Base-by-base conservation (phyloP, 2,888 invertebrate genomes). In the Neoascia interrupta region DNA sequence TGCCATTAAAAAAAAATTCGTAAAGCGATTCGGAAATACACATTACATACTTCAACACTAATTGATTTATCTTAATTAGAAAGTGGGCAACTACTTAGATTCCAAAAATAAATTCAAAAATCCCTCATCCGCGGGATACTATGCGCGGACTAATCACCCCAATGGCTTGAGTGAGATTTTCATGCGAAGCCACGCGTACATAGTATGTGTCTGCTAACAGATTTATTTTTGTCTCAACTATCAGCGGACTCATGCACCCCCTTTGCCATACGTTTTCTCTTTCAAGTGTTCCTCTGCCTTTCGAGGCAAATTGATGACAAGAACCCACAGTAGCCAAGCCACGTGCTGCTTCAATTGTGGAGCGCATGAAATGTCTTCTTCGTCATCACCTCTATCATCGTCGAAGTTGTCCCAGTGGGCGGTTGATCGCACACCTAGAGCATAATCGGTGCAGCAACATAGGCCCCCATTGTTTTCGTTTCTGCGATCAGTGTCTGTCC, bases 401-500 rank as follows among this genome's bases (percentile, higher is more conserved):
- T 34, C 5, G 8, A 1, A 19, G 16, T 19, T 18, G 13, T 23
- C 19, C 23, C 37, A 49, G 75, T 81, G 60, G 70, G 76, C 60
- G 72, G 45, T 34, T 39, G 28, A 66, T 60, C 45, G 51, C 28
- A 34, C 63, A 53, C 56, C 23, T 23, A 47, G n/a, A n/a, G 28
- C 51, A 51, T 47, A 72, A 60, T 47, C 39, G 31, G 39, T 66
- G 64, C 70, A 64, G 11, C 63, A 45, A 15, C 51, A 58, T 76
- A 13, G 45, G 58, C 26, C 51, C 45, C 15, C 39, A 47, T 70
- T 70, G 75, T 76, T 53, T 58, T 26, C 51, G n/a, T 56, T 23
- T 28, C 18, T 31, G 15, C n/a, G 76, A 73, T 79, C 79, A 73
- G 79, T 73, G 54, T 51, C 41, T 73, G 43, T 15, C 49, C 56